Evolutionary conservation across 2,888 invertebrate species (phyloP).

Genomic region (Mycalesis mineus): DNA sequence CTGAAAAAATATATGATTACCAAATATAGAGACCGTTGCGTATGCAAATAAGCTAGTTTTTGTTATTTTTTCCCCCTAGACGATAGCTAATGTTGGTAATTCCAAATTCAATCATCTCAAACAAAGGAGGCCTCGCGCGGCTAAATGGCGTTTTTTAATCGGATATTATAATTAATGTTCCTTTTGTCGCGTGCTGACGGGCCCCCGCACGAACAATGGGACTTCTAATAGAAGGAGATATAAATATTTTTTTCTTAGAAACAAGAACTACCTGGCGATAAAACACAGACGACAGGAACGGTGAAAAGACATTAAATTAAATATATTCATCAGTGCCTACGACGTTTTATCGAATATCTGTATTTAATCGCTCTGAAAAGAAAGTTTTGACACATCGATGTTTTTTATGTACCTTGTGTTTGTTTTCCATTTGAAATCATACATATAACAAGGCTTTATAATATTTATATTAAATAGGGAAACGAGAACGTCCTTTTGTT

Average conservation of each 20-base stretch:
- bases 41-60: constrained; percentile 15
- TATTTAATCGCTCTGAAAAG: neutral
- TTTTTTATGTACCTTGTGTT: no score
- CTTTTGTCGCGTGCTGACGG: constrained; percentile 78
- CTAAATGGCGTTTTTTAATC: constrained; percentile 78
- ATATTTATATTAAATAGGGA: no score
- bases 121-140: constrained; percentile 71
- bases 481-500: no score
- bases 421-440: no score
- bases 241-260: constrained; percentile 75
- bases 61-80: constrained; percentile 45
- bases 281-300: constrained; percentile 68
- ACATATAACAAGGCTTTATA: no score
- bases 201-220: constrained; percentile 77
- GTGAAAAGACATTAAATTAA: constrained; percentile 66
- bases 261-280: constrained; percentile 73
- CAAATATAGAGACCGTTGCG: neutral
- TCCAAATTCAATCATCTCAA: constrained; percentile 75
- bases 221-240: constrained; percentile 76
- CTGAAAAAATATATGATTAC: neutral
- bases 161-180: constrained; percentile 80
- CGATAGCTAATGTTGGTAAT: constrained; percentile 68
- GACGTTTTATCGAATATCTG: constrained; percentile 4
- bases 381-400: constrained; percentile 4
- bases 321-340: constrained; percentile 58